Evolutionary conservation across 1,140 invertebrate species (phyloP), one percentile per base, ranked within the genome.

Genomic region (Diorhabda elongata): DNA sequence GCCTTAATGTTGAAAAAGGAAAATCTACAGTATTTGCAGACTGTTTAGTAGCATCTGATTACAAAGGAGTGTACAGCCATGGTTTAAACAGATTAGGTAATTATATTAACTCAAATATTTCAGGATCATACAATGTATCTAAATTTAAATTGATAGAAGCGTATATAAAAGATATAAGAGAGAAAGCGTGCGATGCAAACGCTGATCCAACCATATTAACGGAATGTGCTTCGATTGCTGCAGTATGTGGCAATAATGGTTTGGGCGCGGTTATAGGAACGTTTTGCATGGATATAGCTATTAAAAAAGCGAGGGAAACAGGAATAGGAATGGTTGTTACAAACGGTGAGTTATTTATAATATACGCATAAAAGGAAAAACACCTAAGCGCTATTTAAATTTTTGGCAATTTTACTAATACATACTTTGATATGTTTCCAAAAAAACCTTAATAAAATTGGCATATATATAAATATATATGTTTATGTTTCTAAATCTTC

Each of bases 221-320:
- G 75, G 88, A 95, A 81, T 87, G 85, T 0, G 82, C 87, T 41
- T 89, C 92, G 3, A 92, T 92, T 2, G 95, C 93, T 0, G 88
- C 91, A 81, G 91, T 97, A 2, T 89, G 96, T 74, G 95, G 94
- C 4, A 85, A 88, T 66, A 94, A 95, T 79, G 87, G 90, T 0
- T 79, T 97, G 3, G 95, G 96, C 2, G 91, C 93, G 5, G 92
- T 96, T 0, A 89, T 95, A 47, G 95, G 95, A 9, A 92, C 95
- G 76, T 97, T 89, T 76, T 93, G 91, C 71, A 98, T 97, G 91
- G 86, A 94, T 61, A 71, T 96, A 61, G 96, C 95, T 2, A 93
- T 98, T 0, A 81, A 90, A 73, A 97, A 98, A 77, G 94, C 95
- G 0, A 88, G 90, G 77, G 82, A 89, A 56, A 87, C 86, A 57